A percentile compares a stretch with the other conserved stretches of the same genome.
These are phyloP conservation scores for Irena cyanogastra DNA, from an alignment of 2,113 vertebrate genomes.

Conservation along the genomic window DNA sequence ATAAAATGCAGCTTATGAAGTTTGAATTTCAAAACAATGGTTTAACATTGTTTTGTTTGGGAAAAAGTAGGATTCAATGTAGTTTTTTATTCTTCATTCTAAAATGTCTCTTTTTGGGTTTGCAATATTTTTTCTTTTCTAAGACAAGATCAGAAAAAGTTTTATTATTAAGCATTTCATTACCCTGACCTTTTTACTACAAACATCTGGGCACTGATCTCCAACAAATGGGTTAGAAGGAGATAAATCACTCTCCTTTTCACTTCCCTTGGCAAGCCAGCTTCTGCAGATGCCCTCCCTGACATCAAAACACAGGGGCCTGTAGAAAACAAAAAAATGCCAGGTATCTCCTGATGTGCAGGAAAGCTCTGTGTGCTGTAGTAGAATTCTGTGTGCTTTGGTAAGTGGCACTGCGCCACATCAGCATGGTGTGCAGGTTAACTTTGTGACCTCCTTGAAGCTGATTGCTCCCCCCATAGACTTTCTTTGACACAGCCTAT, in stretches of 20 bases:
- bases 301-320: slow-evolving; percentile 30
- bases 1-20: background rate
- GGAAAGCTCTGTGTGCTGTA: slow-evolving; percentile 3
- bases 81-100: background rate
- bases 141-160: background rate
- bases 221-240: background rate
- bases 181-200: background rate
- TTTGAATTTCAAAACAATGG: background rate
- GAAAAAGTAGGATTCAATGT: background rate
- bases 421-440: slow-evolving; percentile 49
- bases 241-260: slow-evolving; percentile 54
- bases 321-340: slow-evolving; percentile 31
- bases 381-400: background rate
- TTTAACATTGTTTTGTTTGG: background rate
- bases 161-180: background rate
- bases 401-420: slow-evolving; percentile 47
- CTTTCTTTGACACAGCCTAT: slow-evolving; percentile 50
- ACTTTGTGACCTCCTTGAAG: slow-evolving; percentile 58
- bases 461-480: background rate
- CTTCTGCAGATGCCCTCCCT: slow-evolving; percentile 60
- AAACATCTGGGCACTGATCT: background rate
- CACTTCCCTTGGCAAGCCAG: slow-evolving; percentile 37
- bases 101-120: background rate
- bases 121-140: background rate
- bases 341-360: slow-evolving; percentile 39